A percentile compares a stretch with the other conserved stretches of the same genome.
phyloP scores from a whole-genome alignment of 2,888 invertebrate species.

The Loripinus fragilis region DNA sequence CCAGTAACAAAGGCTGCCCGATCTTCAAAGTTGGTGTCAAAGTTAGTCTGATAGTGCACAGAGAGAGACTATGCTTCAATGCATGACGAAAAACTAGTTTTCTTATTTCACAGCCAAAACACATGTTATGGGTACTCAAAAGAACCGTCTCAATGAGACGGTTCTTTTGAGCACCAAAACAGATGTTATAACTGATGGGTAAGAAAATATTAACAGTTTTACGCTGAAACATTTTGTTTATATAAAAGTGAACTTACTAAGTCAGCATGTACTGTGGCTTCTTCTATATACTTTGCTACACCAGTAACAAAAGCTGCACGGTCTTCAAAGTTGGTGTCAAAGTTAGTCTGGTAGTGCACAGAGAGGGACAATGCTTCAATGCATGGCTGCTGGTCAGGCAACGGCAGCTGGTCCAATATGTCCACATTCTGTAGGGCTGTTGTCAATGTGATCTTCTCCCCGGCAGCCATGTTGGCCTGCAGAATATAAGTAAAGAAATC shows the following conservation, averaged over 20 bases:
- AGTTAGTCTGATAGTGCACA: conserved; percentile 92
- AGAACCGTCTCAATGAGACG: too few species aligned
- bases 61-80: conserved; percentile 99
- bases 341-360: conserved; percentile 92
- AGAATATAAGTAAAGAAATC: background rate
- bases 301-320: conserved; percentile 99
- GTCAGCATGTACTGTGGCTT: conserved; percentile 99
- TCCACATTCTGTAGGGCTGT: conserved; percentile 98
- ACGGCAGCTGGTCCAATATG: conserved; percentile 96
- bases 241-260: conserved; percentile 88
- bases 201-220: too few species aligned
- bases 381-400: conserved; percentile 99
- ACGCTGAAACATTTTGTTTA: too few species aligned
- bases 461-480: conserved; percentile 54
- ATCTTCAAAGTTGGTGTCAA: conserved; percentile 99
- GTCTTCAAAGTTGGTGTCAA: conserved; percentile 99
- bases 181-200: too few species aligned
- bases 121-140: too few species aligned
- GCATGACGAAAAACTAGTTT: too few species aligned
- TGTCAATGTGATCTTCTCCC: conserved; percentile 90
- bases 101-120: too few species aligned
- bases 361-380: conserved; percentile 99
- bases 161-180: too few species aligned
- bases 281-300: conserved; percentile 99
- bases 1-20: conserved; percentile 99